A percentile compares a stretch with the other conserved stretches of the same genome.
Conservation (phyloP, 2,797 vertebrate genomes). For the Trachurus trachurus region DNA sequence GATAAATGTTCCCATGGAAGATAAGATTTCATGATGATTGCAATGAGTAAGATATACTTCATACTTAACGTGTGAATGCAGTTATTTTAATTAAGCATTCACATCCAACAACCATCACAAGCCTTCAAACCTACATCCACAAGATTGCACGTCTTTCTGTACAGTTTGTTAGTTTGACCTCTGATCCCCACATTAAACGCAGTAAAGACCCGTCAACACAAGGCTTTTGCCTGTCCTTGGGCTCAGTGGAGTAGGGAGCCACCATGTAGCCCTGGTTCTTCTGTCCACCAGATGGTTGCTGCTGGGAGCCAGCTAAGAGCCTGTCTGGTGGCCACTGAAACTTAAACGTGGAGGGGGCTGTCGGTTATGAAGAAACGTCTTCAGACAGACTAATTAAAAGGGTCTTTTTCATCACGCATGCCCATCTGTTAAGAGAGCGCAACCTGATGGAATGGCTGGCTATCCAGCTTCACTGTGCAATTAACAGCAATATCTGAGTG, state of each 20-base stretch:
- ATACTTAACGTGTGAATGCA: neutral
- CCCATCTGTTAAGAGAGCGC: constrained; percentile 90
- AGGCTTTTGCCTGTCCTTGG: constrained; percentile 74
- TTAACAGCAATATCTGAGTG: constrained; percentile 67
- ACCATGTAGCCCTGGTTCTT: constrained; percentile 72
- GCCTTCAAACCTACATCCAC: constrained; percentile 1
- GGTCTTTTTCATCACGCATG: constrained; percentile 88
- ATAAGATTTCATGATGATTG: neutral
- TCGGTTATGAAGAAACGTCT: constrained; percentile 88
- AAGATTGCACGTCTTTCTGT: constrained; percentile 13
- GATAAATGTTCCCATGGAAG: neutral
- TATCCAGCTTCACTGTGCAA: constrained; percentile 76
- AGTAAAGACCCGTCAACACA: constrained; percentile 54
- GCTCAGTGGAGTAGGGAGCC: constrained; percentile 85
- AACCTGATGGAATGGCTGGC: constrained; percentile 85
- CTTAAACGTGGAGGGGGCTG: constrained; percentile 83
- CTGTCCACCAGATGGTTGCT: constrained; percentile 92
- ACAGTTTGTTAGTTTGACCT: constrained; percentile 38
- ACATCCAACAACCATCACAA: neutral
- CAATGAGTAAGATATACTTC: neutral
- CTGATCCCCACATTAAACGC: constrained; percentile 41
- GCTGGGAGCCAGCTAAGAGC: constrained; percentile 86
- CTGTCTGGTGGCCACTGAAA: constrained; percentile 86
- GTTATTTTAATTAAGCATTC: neutral
- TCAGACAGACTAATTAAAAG: constrained; percentile 93